These are phyloP conservation scores for Sander vitreus DNA, from an alignment of 2,113 vertebrate species.

Conservation along the genomic window DNA sequence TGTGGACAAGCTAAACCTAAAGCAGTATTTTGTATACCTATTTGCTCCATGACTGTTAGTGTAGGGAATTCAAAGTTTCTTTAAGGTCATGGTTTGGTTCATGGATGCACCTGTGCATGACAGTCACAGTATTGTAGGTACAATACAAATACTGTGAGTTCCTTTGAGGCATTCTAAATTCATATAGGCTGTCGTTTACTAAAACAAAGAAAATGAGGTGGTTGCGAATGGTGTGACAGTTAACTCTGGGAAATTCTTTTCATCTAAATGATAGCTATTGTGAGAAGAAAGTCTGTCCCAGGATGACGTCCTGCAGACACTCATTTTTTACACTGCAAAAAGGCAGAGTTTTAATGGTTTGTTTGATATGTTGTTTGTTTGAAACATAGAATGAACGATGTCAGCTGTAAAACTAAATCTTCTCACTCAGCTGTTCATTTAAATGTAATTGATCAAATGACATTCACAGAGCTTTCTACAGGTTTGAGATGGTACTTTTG, in stretches of 20 bases:
- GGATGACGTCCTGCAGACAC: conserved; percentile 21
- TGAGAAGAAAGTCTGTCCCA: conserved; percentile 8
- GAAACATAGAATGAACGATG: neutral
- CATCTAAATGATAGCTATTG: conserved; percentile 13
- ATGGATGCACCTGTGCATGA: neutral
- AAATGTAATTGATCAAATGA: neutral
- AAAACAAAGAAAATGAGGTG: neutral
- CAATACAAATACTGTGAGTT: neutral
- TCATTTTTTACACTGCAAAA: neutral
- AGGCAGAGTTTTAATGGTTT: conserved; percentile 6
- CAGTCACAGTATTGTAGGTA: neutral
- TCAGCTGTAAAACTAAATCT: conserved; percentile 4
- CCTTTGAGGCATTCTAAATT: neutral
- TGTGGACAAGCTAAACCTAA: neutral
- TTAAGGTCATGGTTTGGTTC: neutral
- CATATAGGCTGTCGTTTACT: neutral
- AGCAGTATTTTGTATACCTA: neutral
- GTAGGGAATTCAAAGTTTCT: neutral
- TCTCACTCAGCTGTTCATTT: neutral
- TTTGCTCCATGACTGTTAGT: neutral
- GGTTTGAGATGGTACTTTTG: conserved; percentile 7
- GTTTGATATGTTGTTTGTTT: conserved; percentile 1
- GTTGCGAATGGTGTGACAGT: neutral
- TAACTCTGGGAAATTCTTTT: neutral
- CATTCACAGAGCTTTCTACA: conserved; percentile 1